Evolutionary conservation across 2,113 vertebrate species (phyloP).

Genomic region (Ophiodon elongatus): DNA sequence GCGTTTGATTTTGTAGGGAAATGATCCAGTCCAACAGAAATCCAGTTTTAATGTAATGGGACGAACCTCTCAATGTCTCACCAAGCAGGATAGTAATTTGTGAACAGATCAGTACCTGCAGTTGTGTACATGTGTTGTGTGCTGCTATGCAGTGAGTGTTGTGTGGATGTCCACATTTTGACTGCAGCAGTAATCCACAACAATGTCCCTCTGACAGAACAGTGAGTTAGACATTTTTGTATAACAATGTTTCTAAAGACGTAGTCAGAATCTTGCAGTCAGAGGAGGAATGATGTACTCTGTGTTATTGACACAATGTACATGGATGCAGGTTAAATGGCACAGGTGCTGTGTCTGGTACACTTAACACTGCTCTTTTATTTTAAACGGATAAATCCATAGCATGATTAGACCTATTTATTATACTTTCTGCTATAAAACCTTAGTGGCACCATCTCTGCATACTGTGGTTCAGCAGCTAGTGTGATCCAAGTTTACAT

Average conservation of each 20-base stretch:
- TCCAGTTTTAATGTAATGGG: conserved; percentile 10
- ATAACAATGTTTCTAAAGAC: background rate
- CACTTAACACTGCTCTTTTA: background rate
- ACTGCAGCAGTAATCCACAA: conserved; percentile 22
- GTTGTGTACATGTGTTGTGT: background rate
- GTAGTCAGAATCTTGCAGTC: background rate
- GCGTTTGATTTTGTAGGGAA: conserved; percentile 38
- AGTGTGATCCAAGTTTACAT: background rate
- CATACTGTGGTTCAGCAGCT: background rate
- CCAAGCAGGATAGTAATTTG: background rate
- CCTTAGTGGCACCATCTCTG: background rate
- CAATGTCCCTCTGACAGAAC: conserved; percentile 9
- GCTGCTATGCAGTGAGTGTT: background rate
- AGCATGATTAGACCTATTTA: background rate
- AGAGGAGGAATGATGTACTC: conserved; percentile 3
- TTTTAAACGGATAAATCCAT: background rate
- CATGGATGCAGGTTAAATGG: background rate
- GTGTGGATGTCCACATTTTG: conserved; percentile 6
- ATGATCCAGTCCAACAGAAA: conserved; percentile 32
- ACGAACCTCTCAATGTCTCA: conserved; percentile 20
- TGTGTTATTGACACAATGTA: conserved; percentile 15
- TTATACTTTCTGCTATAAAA: background rate
- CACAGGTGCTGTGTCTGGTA: background rate
- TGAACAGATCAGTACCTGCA: background rate
- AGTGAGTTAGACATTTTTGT: conserved; percentile 1